Evolutionary conservation across 2,888 invertebrate species (phyloP), one percentile per base, ranked within the genome.

Genomic region (Cosmorhoe ocellata): DNA sequence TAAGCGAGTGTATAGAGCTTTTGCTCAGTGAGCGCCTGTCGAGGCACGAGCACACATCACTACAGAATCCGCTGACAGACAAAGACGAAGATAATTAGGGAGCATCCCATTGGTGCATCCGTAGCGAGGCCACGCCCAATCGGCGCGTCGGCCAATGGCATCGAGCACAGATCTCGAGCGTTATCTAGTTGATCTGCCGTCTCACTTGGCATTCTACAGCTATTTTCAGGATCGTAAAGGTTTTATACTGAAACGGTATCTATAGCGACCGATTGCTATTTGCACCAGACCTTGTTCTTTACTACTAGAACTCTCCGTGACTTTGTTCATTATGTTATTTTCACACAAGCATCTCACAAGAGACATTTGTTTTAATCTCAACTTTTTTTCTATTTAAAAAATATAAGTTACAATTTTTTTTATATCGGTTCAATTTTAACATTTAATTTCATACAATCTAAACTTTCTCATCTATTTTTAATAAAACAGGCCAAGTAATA

Each of bases 21-120:
- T 48, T 43, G 34, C 18, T 32, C 43, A 36, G 46, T 38, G 26
- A 27, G 40, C 12, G 50, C 52, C 58, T 43, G 42, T 39, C 69
- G 47, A 66, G 69, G 61, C 74, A 80, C 76, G 75, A 76, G 78
- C 63, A 63, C 72, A 73, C 71, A 70, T 68, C 66, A 68, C 66
- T 71, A 72, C 84, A 84, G 84, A 83, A 71, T 84, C 86, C 72
- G 65, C 64, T 79, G 90, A 87, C 91, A 91, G 92, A 91, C 91
- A 89, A 90, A 88, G 87, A 88, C 84, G 86, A 79, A 88, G 89
- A 90, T 87, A 89, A 90, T 62, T 81, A 79, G 75, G 80, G 86
- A 74, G 71, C 85, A 90, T 90, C 90, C 87, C 85, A 92, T 91
- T 91, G 92, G 91, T 90, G 91, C 90, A 91, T 91, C 92, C 90